Evolutionary conservation across 2,888 invertebrate genomes (phyloP).

Genomic region (Chorisops tibialis): DNA sequence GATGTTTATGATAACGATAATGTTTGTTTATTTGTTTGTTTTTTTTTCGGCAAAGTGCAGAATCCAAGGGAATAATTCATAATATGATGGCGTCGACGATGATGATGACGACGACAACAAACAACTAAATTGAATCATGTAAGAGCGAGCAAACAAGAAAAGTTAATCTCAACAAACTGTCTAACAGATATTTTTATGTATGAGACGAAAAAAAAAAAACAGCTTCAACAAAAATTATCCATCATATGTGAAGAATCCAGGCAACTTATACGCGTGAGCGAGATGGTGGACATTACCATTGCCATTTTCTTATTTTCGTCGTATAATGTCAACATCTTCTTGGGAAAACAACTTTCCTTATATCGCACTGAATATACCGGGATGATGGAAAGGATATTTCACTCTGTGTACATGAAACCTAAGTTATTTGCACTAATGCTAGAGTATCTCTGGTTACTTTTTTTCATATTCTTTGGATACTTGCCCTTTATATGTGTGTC

Average conservation of each 20-base stretch:
- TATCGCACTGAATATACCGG: background rate
- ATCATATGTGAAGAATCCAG: background rate
- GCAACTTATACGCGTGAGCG: background rate
- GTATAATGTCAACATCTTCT: background rate
- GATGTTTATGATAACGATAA: slow-evolving; percentile 18
- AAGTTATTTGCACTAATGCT: background rate
- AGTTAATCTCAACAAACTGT: slow-evolving; percentile 19
- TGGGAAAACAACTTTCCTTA: slow-evolving; percentile 1
- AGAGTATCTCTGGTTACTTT: background rate
- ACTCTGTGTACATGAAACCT: background rate
- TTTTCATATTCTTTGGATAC: background rate
- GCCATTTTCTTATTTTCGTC: background rate
- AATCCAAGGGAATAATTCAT: slow-evolving; percentile 1
- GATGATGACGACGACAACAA: slow-evolving; percentile 8
- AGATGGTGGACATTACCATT: background rate
- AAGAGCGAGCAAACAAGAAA: slow-evolving; percentile 8
- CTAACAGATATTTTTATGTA: background rate
- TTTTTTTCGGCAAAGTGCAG: slow-evolving; percentile 1
- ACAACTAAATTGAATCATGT: slow-evolving; percentile 12
- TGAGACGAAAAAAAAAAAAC: background rate
- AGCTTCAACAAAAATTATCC: background rate
- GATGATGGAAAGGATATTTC: background rate
- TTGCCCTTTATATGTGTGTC: background rate
- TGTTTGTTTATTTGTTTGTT: slow-evolving; percentile 20
- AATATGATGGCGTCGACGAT: no score